Base-by-base conservation (phyloP, 2,113 vertebrate species). In the Myxocyprinus asiaticus region DNA sequence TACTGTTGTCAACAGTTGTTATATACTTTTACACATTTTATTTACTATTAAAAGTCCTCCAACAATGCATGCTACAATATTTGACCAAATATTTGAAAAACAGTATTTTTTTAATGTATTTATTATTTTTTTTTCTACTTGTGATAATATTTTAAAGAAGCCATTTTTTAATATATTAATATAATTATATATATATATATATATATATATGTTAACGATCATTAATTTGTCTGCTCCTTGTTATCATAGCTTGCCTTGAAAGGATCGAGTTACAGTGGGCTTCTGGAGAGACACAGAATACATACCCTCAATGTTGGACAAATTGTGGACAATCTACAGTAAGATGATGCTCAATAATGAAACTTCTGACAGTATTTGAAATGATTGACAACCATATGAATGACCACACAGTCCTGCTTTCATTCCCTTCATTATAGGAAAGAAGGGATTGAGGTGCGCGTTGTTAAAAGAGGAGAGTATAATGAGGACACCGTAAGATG, bases 231-330 rank as follows among this genome's bases (percentile, higher is more conserved):
- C 3, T 68, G 17, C 65, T 78, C 81, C 83, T 44, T 83, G 83
- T 78, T 86, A 10, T 79, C 83, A 12, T 86, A 99, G 98, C 97
- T 99, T 72, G 97, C 97, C 7, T 84, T 98, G 90, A 98, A 97
- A 85, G 97, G 97, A 65, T 98, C 97, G 84, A 99, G 95, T 88
- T 98, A 99, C 89, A 95, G 89, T 68, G 98, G 98, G 69, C 93
- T 99, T 61, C 88, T 98, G 89, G 96, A 98, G 65, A 93, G 97
- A 78, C 97, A 99, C 91, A 93, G 92, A 86, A 95, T 98, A 88
- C 98, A 99, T 88, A 97, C 94, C 4, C 92, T 88, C 90, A 98
- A 97, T 0, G 95, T 99, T 73, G 92, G 96, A 15, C 96, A 96
- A 51, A 84, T 99, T 78, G 92, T 99, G 69, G 92, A 94, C 67